A percentile compares a stretch with the other conserved stretches of the same genome.
Evolutionary conservation across 1,140 invertebrate genomes (phyloP).

Genomic region (Phymorhynchus buccinoides): DNA sequence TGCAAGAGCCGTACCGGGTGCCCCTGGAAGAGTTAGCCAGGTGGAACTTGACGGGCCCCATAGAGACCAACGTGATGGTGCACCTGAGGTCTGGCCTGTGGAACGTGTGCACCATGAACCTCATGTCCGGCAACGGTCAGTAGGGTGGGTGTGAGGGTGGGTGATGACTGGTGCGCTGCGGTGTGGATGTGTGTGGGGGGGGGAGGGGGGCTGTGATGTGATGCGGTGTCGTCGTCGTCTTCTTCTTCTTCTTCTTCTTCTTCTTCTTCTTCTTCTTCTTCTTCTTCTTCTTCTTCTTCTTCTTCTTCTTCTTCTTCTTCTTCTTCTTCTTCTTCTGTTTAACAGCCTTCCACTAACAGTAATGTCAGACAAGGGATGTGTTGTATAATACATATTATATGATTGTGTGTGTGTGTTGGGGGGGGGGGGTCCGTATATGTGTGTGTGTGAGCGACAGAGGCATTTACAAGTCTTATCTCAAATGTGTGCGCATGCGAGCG

Average conservation of each 20-base stretch:
- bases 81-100: constrained; percentile 43
- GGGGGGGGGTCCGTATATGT: background rate
- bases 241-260: background rate
- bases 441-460: no score
- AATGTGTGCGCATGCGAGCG: background rate
- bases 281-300: background rate
- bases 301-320: no score
- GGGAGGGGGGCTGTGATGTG: background rate
- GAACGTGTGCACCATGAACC: constrained; percentile 45
- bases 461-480: no score
- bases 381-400: no score
- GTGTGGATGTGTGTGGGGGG: background rate
- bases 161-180: background rate
- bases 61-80: constrained; percentile 25
- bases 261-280: background rate
- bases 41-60: constrained; percentile 34
- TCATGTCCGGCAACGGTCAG: constrained; percentile 10
- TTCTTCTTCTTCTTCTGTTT: no score
- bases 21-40: background rate
- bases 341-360: no score
- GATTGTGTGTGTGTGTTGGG: background rate
- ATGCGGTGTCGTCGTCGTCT: background rate
- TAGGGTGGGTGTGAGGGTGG: background rate
- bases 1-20: constrained; percentile 45
- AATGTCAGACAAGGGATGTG: no score